Evolutionary conservation across 2,888 invertebrate species (phyloP), one percentile per base, ranked within the genome.

Genomic region (Ennomos erosarius): DNA sequence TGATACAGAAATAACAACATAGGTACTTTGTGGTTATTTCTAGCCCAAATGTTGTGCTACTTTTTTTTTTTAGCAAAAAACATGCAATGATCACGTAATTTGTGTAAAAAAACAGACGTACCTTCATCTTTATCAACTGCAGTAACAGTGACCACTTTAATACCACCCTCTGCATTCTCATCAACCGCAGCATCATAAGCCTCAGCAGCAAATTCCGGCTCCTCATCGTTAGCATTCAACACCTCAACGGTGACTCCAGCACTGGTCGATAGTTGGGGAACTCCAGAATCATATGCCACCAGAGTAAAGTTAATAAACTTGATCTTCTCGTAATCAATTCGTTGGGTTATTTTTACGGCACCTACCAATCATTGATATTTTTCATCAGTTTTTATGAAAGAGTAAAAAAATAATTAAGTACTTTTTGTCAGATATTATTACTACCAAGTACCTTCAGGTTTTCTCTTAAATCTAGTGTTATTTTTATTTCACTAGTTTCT

Each of bases 171-270:
- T 0, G 97, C 94, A 76, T 98, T 97, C 82, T 98, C 98, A 0
- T 94, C 89, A 1, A 98, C 93, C 0, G 93, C 93, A 0, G 95
- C 96, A 54, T 95, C 94, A 76, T 98, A 98, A 8, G 88, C 85
- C 12, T 88, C 85, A 62, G 94, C 93, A 0, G 93, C 92, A 81
- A 98, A 98, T 47, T 93, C 91, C 0, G 98, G 98, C 76, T 96
- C 95, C 77, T 97, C 97, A 74, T 98, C 98, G 73, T 99, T 98
- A 0, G 97, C 94, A 78, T 98, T 98, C 36, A 95, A 90, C 1
- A 99, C 93, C 8, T 94, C 94, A 0, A 98, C 96, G 8, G 93
- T 93, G 0, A 99, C 95, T 8, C 95, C 93, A 0, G 98, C 98
- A 0, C 95, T 93, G 0, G 97, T 93, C 4, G 97, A 96, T 46